Evolutionary conservation across 2,113 vertebrate species (phyloP).

Genomic region (Echinops telfairi): DNA sequence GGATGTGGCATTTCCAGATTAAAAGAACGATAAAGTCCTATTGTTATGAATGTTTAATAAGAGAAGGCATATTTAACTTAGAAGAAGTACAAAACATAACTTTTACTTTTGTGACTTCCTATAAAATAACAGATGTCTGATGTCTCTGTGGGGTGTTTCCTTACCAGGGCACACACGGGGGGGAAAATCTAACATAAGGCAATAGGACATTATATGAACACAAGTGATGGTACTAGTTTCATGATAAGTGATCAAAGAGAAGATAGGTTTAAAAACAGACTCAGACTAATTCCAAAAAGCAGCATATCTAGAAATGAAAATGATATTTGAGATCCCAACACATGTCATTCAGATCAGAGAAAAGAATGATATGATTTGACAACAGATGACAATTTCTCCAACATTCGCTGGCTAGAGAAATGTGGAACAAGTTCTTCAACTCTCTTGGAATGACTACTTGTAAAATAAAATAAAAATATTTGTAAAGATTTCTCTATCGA

Average conservation of each 20-base stretch:
- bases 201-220: neutral
- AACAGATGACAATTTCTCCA: neutral
- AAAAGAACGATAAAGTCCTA: neutral
- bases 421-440: neutral
- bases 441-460: neutral
- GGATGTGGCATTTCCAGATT: neutral
- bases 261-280: neutral
- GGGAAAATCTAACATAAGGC: neutral
- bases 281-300: neutral
- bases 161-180: neutral
- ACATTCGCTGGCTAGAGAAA: slow-evolving; percentile 10
- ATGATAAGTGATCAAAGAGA: neutral
- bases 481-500: slow-evolving; percentile 12
- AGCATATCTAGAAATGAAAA: neutral
- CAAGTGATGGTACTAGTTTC: neutral
- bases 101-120: neutral
- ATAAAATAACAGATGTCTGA: neutral
- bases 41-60: neutral
- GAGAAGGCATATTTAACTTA: neutral
- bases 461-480: slow-evolving; percentile 37
- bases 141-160: neutral
- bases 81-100: neutral
- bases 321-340: neutral
- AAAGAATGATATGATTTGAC: neutral
- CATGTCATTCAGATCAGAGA: neutral